These are phyloP conservation scores for Trachymyrmex cornetzi DNA, from an alignment of 1,140 invertebrate genomes.

Conservation along the genomic window DNA sequence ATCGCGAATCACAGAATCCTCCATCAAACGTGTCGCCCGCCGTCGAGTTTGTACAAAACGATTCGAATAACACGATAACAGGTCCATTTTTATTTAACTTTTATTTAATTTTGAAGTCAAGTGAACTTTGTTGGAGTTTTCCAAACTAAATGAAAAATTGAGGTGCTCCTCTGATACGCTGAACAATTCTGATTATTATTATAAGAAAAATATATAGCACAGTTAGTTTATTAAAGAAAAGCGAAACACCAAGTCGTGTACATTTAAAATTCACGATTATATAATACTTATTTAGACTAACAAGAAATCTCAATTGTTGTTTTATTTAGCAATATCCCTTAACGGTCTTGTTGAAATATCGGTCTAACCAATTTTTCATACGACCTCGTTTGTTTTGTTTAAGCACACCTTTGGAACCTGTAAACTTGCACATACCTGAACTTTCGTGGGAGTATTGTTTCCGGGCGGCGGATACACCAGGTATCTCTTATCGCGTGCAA, in stretches of 20 bases:
- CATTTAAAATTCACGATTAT: background rate
- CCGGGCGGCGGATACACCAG: conserved; percentile 80
- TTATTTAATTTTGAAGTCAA: background rate
- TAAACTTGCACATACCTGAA: conserved; percentile 79
- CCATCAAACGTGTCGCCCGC: conserved; percentile 15
- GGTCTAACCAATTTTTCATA: background rate
- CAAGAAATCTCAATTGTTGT: background rate
- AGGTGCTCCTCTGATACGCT: background rate
- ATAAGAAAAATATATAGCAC: background rate
- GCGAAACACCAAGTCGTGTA: background rate
- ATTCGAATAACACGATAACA: background rate
- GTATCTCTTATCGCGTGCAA: conserved; percentile 78
- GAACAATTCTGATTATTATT: background rate
- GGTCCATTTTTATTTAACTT: conserved; percentile 27
- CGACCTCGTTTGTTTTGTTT: background rate
- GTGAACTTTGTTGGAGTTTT: background rate
- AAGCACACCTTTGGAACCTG: background rate
- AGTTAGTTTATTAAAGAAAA: background rate
- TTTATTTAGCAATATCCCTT: conserved; percentile 26
- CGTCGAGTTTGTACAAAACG: conserved; percentile 3
- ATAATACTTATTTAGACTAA: background rate
- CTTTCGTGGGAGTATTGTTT: conserved; percentile 74
- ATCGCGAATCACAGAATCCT: background rate
- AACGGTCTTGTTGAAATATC: background rate
- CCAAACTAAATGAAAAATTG: background rate